Conservation (phyloP, 2,888 invertebrate genomes). For the Actias luna region DNA sequence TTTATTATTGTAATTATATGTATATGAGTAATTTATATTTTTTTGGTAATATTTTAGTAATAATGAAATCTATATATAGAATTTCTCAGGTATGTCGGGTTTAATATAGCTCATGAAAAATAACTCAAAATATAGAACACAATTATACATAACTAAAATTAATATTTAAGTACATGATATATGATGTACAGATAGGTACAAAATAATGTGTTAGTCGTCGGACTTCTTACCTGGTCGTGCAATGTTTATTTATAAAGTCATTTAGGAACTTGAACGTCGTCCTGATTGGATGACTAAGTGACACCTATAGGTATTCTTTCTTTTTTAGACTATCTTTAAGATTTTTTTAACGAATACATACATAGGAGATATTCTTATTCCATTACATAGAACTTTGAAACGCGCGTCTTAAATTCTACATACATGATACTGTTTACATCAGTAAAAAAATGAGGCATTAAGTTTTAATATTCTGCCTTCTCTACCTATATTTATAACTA, state of each 20-base stretch:
- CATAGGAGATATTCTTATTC: background rate
- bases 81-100: background rate
- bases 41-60: background rate
- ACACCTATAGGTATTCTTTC: background rate
- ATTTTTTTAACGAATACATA: background rate
- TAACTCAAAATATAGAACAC: background rate
- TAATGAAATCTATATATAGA: background rate
- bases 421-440: background rate
- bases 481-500: too few species aligned
- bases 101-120: background rate
- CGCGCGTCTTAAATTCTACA: background rate
- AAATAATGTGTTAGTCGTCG: conserved; percentile 13
- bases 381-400: background rate
- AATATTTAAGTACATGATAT: background rate
- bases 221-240: conserved; percentile 34
- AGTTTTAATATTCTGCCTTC: too few species aligned
- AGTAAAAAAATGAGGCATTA: background rate
- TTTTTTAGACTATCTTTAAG: background rate
- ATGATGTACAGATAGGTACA: conserved; percentile 8
- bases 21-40: background rate
- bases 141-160: background rate
- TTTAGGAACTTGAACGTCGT: conserved; percentile 33
- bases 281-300: conserved; percentile 44
- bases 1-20: background rate
- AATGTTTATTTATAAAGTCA: conserved; percentile 44